These are phyloP conservation scores for Dolichomitus sp. DNA, from an alignment of 2,888 invertebrate genomes.

Conservation along the genomic window DNA sequence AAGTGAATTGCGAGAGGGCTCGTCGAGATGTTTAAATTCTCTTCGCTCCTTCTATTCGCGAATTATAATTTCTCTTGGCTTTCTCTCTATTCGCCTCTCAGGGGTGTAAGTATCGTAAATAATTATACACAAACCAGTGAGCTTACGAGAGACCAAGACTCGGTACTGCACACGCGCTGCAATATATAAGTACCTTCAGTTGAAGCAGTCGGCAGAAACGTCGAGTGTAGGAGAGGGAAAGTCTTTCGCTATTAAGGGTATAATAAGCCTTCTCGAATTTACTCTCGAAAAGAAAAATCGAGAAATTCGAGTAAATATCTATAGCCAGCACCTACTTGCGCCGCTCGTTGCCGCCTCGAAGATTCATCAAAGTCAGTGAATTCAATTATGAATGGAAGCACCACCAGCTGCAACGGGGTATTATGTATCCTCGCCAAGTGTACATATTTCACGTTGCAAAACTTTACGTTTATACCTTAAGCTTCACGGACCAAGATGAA, in stretches of 20 bases:
- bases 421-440: constrained; percentile 34
- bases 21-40: constrained; percentile 34
- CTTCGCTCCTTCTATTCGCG: constrained; percentile 30
- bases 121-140: constrained; percentile 57
- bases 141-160: constrained; percentile 38
- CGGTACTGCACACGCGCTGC: neutral
- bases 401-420: constrained; percentile 24
- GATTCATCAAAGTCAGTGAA: constrained; percentile 80
- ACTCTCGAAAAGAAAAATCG: constrained; percentile 21
- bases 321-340: constrained; percentile 13
- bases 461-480: constrained; percentile 11
- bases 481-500: neutral
- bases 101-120: constrained; percentile 50
- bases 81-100: constrained; percentile 18
- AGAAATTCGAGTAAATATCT: constrained; percentile 70
- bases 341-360: constrained; percentile 3
- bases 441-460: constrained; percentile 44
- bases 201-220: constrained; percentile 36
- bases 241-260: constrained; percentile 40
- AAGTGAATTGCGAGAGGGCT: neutral
- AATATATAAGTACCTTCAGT: constrained; percentile 52
- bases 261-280: constrained; percentile 31
- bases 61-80: constrained; percentile 45
- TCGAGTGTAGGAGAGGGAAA: constrained; percentile 39
- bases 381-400: constrained; percentile 73